Conservation (phyloP, 37 sponge, comb jelly and placozoan species). For the Tethya wilhelma region DNA sequence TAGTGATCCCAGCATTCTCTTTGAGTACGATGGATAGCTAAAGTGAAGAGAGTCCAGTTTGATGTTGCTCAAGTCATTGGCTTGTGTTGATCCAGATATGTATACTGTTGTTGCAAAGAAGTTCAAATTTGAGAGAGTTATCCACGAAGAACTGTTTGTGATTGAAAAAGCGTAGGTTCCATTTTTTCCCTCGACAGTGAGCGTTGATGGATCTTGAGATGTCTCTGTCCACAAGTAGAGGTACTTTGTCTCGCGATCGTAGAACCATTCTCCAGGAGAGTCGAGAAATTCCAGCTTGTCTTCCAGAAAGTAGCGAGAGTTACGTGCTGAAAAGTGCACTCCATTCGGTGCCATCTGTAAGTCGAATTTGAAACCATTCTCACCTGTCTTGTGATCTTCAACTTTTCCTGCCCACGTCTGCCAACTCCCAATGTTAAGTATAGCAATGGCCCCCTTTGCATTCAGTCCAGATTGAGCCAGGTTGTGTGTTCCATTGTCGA, state of each 20-base stretch:
- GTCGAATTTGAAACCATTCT: slow-evolving; percentile 22
- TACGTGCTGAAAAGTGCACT: background rate
- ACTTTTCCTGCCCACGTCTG: slow-evolving; percentile 44
- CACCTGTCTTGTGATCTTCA: slow-evolving; percentile 11
- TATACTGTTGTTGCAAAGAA: slow-evolving; percentile 53
- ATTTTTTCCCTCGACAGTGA: slow-evolving; percentile 27
- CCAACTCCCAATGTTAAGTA: slow-evolving; percentile 60
- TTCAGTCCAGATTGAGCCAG: slow-evolving; percentile 2
- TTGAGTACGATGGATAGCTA: slow-evolving; percentile 26
- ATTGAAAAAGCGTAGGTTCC: slow-evolving; percentile 36
- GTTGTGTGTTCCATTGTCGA: slow-evolving; percentile 19
- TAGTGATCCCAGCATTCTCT: slow-evolving; percentile 35
- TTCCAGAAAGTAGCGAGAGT: slow-evolving; percentile 36
- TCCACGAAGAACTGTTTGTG: slow-evolving; percentile 2
- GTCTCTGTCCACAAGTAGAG: slow-evolving; percentile 18
- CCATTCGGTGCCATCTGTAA: background rate
- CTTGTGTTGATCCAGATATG: background rate
- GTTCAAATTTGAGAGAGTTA: slow-evolving; percentile 20
- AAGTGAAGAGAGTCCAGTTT: slow-evolving; percentile 37
- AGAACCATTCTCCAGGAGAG: slow-evolving; percentile 50
- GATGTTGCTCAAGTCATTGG: slow-evolving; percentile 8
- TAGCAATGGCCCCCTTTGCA: slow-evolving; percentile 43
- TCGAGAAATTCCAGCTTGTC: slow-evolving; percentile 48
- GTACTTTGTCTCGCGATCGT: background rate
- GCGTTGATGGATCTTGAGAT: background rate